A percentile compares a stretch with the other conserved stretches of the same genome.
phyloP scores from a whole-genome alignment of 2,113 vertebrate species.

The Pholis gunnellus region DNA sequence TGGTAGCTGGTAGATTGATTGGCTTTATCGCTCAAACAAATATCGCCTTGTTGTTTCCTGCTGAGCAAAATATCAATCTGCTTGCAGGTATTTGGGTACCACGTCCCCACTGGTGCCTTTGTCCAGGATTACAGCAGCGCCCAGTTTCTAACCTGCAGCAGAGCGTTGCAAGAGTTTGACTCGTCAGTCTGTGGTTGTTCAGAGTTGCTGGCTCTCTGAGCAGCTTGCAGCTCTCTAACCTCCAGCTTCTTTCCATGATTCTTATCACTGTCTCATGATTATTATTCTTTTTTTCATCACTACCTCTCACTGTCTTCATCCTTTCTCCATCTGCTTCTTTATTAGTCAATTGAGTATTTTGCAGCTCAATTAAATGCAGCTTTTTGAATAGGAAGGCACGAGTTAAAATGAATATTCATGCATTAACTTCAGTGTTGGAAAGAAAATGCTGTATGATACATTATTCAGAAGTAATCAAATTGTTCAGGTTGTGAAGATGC shows the following conservation, averaged over 20 bases:
- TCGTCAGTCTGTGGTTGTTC: constrained; percentile 13
- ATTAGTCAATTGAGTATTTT: neutral
- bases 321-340: neutral
- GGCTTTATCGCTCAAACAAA: constrained; percentile 66
- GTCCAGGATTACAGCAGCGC: constrained; percentile 18
- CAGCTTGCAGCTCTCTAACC: constrained; percentile 10
- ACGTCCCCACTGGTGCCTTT: constrained; percentile 47
- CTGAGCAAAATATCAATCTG: constrained; percentile 54
- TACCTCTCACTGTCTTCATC: neutral
- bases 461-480: neutral
- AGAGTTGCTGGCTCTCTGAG: constrained; percentile 28
- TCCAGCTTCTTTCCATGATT: neutral
- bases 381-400: neutral
- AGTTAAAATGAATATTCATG: neutral
- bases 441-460: neutral
- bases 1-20: constrained; percentile 64
- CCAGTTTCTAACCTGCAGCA: neutral
- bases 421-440: neutral
- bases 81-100: constrained; percentile 71
- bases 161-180: constrained; percentile 23
- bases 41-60: constrained; percentile 61
- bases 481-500: neutral
- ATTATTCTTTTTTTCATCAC: neutral
- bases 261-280: too few species aligned
- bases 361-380: neutral